Evolutionary conservation across 2,113 vertebrate genomes (phyloP).

Genomic region (Isurus oxyrinchus): DNA sequence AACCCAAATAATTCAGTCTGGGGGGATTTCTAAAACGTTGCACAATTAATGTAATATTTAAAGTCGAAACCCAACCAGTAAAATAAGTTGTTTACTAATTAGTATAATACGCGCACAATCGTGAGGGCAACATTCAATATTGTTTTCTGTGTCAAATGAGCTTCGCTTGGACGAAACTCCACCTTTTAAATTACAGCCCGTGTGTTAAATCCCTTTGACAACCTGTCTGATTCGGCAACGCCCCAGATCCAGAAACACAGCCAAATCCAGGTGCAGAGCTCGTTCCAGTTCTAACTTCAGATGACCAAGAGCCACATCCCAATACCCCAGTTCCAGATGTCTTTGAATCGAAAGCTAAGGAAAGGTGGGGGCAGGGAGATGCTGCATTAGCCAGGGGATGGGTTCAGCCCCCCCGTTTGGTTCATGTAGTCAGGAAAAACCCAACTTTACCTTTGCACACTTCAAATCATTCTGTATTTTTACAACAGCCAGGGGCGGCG

Average conservation of each 20-base stretch:
- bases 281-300: neutral
- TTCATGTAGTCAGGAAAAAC: too few relatives aligned
- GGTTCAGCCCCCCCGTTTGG: neutral
- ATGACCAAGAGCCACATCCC: too few relatives aligned
- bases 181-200: neutral
- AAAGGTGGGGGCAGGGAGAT: too few relatives aligned
- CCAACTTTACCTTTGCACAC: too few relatives aligned
- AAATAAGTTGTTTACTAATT: neutral
- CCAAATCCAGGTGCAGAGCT: neutral
- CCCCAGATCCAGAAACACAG: neutral
- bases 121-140: neutral
- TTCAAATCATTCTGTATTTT: too few relatives aligned
- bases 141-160: neutral
- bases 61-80: neutral
- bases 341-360: neutral
- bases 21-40: neutral
- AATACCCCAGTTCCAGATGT: neutral
- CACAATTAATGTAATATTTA: neutral
- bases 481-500: too few relatives aligned
- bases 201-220: neutral
- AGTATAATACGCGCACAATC: neutral
- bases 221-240: neutral
- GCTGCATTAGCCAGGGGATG: too few relatives aligned
- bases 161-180: neutral
- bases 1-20: neutral